A percentile compares a stretch with the other conserved stretches of the same genome.
These are phyloP conservation scores for Neuroterus valhalla DNA, from an alignment of 1,140 invertebrate species.

Conservation along the genomic window DNA sequence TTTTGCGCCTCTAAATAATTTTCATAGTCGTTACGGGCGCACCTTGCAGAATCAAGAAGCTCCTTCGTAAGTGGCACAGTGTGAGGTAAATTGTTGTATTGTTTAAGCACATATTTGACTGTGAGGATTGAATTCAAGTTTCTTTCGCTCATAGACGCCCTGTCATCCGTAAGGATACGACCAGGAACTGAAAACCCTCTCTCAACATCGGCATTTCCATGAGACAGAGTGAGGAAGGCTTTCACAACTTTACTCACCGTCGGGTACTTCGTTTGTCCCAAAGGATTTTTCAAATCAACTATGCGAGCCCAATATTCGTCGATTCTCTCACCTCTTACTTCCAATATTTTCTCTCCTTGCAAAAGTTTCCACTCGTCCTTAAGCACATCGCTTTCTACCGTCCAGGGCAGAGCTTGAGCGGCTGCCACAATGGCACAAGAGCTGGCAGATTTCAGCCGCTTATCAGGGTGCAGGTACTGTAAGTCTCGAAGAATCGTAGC, in stretches of 20 bases:
- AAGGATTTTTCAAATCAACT: not conserved
- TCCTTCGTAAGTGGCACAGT: not conserved
- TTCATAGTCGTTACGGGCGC: not conserved
- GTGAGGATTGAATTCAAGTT: slow-evolving; percentile 8
- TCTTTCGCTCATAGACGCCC: slow-evolving; percentile 33
- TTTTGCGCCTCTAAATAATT: too few relatives aligned
- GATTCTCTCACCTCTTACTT: not conserved
- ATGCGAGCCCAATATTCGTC: not conserved
- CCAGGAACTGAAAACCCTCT: slow-evolving; percentile 33
- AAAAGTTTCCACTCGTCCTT: not conserved
- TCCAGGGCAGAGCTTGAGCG: too few relatives aligned
- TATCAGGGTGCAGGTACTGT: too few relatives aligned
- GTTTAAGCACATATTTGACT: not conserved
- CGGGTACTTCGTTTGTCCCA: slow-evolving; percentile 13
- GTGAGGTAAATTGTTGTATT: not conserved
- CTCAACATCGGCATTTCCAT: slow-evolving; percentile 37
- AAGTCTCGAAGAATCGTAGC: too few relatives aligned
- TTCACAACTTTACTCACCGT: slow-evolving; percentile 30
- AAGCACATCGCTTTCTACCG: too few relatives aligned
- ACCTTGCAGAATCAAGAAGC: not conserved
- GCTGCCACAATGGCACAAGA: too few relatives aligned
- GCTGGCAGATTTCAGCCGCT: too few relatives aligned
- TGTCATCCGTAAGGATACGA: slow-evolving; percentile 19
- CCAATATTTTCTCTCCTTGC: not conserved
- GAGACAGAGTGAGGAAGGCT: slow-evolving; percentile 33